Evolutionary conservation across 2,888 invertebrate species (phyloP).

Genomic region (Graphium colonna): DNA sequence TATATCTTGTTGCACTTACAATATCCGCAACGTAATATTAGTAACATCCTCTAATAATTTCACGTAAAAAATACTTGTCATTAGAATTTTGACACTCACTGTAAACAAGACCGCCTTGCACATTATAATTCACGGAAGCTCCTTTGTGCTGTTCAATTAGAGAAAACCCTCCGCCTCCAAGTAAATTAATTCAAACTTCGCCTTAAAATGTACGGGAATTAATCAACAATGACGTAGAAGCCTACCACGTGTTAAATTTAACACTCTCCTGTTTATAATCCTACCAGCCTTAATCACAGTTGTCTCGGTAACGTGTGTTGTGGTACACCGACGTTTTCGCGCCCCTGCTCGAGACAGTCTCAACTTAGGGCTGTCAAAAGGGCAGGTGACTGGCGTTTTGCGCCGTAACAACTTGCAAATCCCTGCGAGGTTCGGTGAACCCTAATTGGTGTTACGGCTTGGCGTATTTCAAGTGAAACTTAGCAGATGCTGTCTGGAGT

Average conservation of each 20-base stretch:
- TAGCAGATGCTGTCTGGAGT: background rate
- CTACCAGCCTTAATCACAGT: conserved; percentile 21
- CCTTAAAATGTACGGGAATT: conserved; percentile 16
- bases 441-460: background rate
- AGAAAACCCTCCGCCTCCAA: background rate
- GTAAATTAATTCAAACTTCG: conserved; percentile 6
- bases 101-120: too few relatives aligned
- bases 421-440: background rate
- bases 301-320: conserved; percentile 23
- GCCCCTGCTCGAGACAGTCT: conserved; percentile 15
- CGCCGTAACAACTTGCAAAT: background rate
- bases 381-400: background rate
- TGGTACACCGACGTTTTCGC: conserved; percentile 21
- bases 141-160: conserved; percentile 8
- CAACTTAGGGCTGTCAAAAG: conserved; percentile 14
- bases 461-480: background rate
- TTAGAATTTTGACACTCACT: too few relatives aligned
- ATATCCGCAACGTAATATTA: background rate
- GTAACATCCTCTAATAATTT: background rate
- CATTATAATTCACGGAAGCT: background rate
- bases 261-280: conserved; percentile 22
- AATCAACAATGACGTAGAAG: conserved; percentile 13
- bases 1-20: background rate
- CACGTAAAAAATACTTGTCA: background rate
- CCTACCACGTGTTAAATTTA: conserved; percentile 14